Conservation (phyloP, 23 tunicate genomes). For the Trididemnum clinides region DNA sequence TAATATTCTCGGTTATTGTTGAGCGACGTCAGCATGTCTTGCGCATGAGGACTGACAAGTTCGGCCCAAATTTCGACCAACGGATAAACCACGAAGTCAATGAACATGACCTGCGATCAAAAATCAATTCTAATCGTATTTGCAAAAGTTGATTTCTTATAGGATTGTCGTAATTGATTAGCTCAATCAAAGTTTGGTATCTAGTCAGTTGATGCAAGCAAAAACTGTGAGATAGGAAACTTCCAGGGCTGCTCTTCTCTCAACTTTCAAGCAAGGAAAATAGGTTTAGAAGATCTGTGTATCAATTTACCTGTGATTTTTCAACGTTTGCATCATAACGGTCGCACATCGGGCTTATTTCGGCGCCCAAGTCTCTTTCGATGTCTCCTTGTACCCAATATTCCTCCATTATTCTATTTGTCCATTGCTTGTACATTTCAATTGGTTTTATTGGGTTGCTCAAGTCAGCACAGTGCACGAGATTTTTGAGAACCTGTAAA, state of each 20-base stretch:
- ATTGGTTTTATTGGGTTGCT: slow-evolving; percentile 88
- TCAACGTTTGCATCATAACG: slow-evolving; percentile 78
- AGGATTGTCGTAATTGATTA: too few species aligned
- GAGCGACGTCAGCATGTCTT: slow-evolving; percentile 60
- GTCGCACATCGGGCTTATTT: slow-evolving; percentile 95
- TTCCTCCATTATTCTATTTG: slow-evolving; percentile 67
- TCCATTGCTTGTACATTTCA: slow-evolving; percentile 79
- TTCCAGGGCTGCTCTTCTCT: too few species aligned
- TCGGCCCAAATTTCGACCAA: slow-evolving; percentile 93
- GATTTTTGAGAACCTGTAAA: slow-evolving; percentile 74
- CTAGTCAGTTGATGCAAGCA: too few species aligned
- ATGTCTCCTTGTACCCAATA: slow-evolving; percentile 93
- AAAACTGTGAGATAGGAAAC: too few species aligned
- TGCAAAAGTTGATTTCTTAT: too few species aligned
- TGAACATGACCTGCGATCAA: slow-evolving; percentile 76
- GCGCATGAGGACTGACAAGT: slow-evolving; percentile 80
- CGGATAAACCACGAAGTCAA: slow-evolving; percentile 85
- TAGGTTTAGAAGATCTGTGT: not conserved
- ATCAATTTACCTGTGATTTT: slow-evolving; percentile 73
- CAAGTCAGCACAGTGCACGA: slow-evolving; percentile 91
- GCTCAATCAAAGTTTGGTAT: too few species aligned
- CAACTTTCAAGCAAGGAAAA: too few species aligned
- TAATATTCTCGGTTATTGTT: slow-evolving; percentile 80
- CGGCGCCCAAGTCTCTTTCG: slow-evolving; percentile 75
- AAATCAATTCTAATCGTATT: not conserved